Conservation (phyloP, 2,113 vertebrate species). For the Dinomys branickii region DNA sequence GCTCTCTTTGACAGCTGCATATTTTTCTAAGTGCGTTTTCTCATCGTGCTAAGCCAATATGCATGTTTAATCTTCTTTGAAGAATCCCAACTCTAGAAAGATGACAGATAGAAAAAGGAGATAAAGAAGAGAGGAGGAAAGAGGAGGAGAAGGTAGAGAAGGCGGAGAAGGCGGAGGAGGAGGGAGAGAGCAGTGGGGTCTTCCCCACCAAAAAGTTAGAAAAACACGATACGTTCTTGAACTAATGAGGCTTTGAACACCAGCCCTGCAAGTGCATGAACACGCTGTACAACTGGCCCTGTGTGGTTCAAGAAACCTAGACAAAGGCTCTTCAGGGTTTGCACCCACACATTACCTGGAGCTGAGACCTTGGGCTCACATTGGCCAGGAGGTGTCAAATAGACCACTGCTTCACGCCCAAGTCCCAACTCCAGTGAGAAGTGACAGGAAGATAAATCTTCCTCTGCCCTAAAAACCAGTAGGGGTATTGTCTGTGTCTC, state of each 20-base stretch:
- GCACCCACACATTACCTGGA: not conserved
- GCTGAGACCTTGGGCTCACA: not conserved
- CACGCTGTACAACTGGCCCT: fast-evolving
- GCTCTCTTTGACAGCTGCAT: not conserved
- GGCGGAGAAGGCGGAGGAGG: fast-evolving
- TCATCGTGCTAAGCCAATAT: not conserved
- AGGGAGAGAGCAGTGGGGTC: not conserved
- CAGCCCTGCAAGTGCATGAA: not conserved
- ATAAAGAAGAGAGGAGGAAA: not conserved
- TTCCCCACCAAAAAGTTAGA: not conserved
- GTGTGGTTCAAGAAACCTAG: not conserved
- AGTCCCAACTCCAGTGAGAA: not conserved
- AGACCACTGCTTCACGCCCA: not conserved
- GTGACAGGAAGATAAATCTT: not conserved
- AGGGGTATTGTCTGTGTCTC: not conserved
- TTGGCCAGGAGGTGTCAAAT: not conserved
- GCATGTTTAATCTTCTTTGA: not conserved
- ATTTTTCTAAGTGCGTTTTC: not conserved
- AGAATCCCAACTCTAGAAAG: not conserved
- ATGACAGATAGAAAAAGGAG: not conserved
- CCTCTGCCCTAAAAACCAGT: not conserved
- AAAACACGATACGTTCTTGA: not conserved
- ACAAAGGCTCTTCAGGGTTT: not conserved
- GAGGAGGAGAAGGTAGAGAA: not conserved
- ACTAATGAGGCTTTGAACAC: not conserved